Conservation (phyloP, 2,113 vertebrate species). For the Corythoichthys intestinalis region DNA sequence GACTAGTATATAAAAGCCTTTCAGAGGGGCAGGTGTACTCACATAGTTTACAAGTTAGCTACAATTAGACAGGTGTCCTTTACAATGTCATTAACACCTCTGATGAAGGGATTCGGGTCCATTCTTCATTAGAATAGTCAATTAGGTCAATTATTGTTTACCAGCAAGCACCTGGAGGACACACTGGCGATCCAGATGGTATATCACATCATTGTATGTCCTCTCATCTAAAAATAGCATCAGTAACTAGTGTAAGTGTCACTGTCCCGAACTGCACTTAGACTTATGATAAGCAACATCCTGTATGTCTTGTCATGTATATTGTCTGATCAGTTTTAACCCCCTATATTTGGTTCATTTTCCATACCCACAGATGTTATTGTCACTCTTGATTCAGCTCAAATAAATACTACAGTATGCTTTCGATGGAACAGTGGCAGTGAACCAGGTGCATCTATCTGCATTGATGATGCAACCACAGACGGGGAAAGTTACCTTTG, state of each 20-base stretch:
- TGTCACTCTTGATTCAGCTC: not conserved
- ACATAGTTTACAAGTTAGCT: conserved; percentile 9
- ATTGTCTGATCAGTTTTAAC: not conserved
- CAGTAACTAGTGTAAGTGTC: not conserved
- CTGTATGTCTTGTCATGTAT: conserved; percentile 1
- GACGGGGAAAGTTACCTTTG: too few relatives aligned
- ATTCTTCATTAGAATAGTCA: conserved; percentile 39
- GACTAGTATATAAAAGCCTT: not conserved
- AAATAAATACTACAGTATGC: not conserved
- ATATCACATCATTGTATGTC: conserved; percentile 20
- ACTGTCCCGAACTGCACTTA: not conserved
- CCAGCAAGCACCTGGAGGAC: conserved; percentile 60
- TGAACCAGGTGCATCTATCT: too few relatives aligned
- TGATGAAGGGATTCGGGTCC: conserved; percentile 20
- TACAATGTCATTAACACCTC: conserved; percentile 37
- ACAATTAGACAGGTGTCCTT: conserved; percentile 34
- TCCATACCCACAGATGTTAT: not conserved
- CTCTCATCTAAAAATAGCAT: conserved; percentile 12
- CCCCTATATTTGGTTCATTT: not conserved
- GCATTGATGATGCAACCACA: too few relatives aligned
- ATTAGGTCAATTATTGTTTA: conserved; percentile 46
- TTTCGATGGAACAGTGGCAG: too few relatives aligned
- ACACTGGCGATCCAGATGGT: conserved; percentile 30
- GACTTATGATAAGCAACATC: not conserved
- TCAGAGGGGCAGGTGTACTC: not conserved